Base-by-base conservation (phyloP, 2,888 invertebrate species). In the Callimorpha dominula region DNA sequence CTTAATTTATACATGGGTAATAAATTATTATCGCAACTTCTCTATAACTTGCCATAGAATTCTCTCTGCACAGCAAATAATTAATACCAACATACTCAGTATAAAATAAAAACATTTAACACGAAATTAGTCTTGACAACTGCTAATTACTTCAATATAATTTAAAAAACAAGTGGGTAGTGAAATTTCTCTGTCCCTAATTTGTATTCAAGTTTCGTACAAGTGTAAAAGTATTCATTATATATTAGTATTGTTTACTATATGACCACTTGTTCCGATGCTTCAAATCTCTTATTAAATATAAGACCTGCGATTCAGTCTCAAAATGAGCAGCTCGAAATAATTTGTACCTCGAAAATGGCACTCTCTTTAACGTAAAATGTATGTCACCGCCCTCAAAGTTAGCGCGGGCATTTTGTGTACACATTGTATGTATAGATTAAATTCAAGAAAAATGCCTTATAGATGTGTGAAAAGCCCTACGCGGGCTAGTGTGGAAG, bases 391-490 rank as follows among this genome's bases (percentile, higher is more conserved):
- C 75, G 80, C 77, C 76, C 71, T 70, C 52, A 74, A n/a, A 69
- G 80, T 81, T 81, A 80, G 75, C 74, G 74, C 76, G 72, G 75
- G 80, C 75, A 72, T 78, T 80, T 81, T 77, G 71, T 76, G 78
- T 84, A 75, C 72, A 79, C 78, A 80, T 80, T 82, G 79, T 86
- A 79, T 82, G 84, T 82, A 85, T 86, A 87, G 85, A 79, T 82
- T 84, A 78, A 81, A 88, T 88, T 88, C 88, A 86, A 87, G 87
- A 83, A 88, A 89, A 85, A 73, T 93, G 93, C 93, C 93, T 93
- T 93, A 92, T 89, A 84, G 79, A 87, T 89, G 88, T 88, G 89
- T 86, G 83, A 84, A 82, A 79, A 79, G 82, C 80, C 76, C 78
- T 79, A 81, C 73, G 70, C 80, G 80, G 83, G 85, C 79, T 65